Conservation (phyloP, 2,888 invertebrate genomes). For the Homarus gammarus region DNA sequence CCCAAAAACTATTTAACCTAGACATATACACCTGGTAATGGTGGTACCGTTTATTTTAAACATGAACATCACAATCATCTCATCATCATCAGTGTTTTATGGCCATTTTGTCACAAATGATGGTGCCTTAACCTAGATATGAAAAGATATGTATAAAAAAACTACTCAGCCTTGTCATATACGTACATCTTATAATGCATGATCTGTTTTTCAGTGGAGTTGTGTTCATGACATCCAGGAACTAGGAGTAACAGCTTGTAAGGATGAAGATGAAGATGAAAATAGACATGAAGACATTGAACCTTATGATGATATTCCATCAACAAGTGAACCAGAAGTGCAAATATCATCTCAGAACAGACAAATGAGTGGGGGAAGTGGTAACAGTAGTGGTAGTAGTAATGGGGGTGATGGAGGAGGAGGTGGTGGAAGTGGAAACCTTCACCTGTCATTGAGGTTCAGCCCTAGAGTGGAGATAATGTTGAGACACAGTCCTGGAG, state of each 20-base stretch:
- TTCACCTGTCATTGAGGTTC: constrained; percentile 58
- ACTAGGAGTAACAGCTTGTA: constrained; percentile 63
- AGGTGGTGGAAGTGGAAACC: constrained; percentile 47
- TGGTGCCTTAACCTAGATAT: no score
- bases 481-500: constrained; percentile 59
- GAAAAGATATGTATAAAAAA: no score
- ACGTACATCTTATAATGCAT: no score
- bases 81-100: no score
- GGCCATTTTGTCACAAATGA: no score
- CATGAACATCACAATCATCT: no score
- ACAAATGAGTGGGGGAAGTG: constrained; percentile 14
- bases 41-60: no score
- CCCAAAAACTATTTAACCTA: no score
- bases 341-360: constrained; percentile 47
- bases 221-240: constrained; percentile 96
- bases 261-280: constrained; percentile 62
- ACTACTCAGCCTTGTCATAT: no score
- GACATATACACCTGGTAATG: no score
- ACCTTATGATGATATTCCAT: constrained; percentile 60
- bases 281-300: constrained; percentile 37
- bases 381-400: constrained; percentile 34
- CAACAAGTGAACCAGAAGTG: constrained; percentile 53
- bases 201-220: constrained; percentile 88
- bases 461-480: constrained; percentile 71
- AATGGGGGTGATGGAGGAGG: constrained; percentile 13